phyloP scores from a whole-genome alignment of 2,888 invertebrate species.

The Apamea anceps region DNA sequence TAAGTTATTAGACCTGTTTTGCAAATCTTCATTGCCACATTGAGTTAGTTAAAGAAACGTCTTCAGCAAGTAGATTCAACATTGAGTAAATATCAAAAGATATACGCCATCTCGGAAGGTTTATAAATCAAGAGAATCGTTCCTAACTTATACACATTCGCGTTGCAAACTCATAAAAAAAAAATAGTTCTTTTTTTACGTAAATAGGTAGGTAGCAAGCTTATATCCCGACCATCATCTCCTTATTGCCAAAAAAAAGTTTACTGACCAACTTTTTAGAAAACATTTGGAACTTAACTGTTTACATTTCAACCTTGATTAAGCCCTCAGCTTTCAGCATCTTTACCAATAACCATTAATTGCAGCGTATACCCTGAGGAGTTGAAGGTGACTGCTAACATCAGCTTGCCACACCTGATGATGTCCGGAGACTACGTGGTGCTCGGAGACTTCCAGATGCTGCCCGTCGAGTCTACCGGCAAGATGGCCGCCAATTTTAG shows the following conservation, averaged over 20 bases:
- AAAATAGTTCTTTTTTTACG: not conserved
- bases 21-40: not conserved
- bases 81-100: not conserved
- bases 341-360: not conserved
- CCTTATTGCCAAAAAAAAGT: too few relatives aligned
- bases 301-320: not conserved
- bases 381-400: constrained; percentile 83
- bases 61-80: too few relatives aligned
- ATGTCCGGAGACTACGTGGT: constrained; percentile 87
- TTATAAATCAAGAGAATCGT: not conserved
- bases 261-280: too few relatives aligned
- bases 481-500: constrained; percentile 90
- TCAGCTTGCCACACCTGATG: constrained; percentile 83
- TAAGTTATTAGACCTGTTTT: too few relatives aligned
- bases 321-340: too few relatives aligned
- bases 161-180: too few relatives aligned
- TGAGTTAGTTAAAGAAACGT: not conserved
- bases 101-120: too few relatives aligned
- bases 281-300: too few relatives aligned
- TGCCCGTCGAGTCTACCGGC: constrained; percentile 90
- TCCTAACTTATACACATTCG: constrained; percentile 18
- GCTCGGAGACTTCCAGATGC: constrained; percentile 89
- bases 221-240: not conserved
- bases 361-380: constrained; percentile 86
- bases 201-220: not conserved